phyloP scores from a whole-genome alignment of 2,888 invertebrate genomes.

The Timema podura region DNA sequence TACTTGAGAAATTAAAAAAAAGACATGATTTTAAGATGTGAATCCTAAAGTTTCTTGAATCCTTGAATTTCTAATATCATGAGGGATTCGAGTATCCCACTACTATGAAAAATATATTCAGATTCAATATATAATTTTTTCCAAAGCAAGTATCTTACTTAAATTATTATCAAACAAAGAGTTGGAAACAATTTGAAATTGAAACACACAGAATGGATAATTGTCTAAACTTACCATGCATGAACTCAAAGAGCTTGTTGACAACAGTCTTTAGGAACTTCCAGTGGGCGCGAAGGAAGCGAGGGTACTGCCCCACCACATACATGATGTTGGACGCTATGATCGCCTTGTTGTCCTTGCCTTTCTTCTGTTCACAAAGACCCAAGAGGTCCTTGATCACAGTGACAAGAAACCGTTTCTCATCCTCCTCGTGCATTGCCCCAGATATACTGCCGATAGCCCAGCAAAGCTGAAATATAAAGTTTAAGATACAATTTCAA shows the following conservation, averaged over 20 bases:
- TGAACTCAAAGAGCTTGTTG: constrained; percentile 99
- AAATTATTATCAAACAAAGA: background rate
- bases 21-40: too few species aligned
- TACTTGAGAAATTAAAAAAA: too few species aligned
- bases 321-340: constrained; percentile 99
- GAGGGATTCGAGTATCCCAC: too few species aligned
- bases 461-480: constrained; percentile 74
- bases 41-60: too few species aligned
- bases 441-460: constrained; percentile 99
- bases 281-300: constrained; percentile 99
- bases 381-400: constrained; percentile 98
- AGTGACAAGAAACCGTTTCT: constrained; percentile 96
- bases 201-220: constrained; percentile 19
- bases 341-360: constrained; percentile 99
- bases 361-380: constrained; percentile 95
- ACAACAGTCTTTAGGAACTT: constrained; percentile 99
- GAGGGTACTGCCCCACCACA: constrained; percentile 98
- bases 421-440: constrained; percentile 99
- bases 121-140: background rate
- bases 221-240: constrained; percentile 65
- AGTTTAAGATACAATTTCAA: too few species aligned
- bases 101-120: too few species aligned
- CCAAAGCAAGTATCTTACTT: background rate
- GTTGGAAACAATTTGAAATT: constrained; percentile 7
- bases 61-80: too few species aligned